Percentiles rank a stretch among this genome's conserved stretches.
Evolutionary conservation across 2,797 vertebrate genomes (phyloP).

Genomic region (Acanthis flammea): DNA sequence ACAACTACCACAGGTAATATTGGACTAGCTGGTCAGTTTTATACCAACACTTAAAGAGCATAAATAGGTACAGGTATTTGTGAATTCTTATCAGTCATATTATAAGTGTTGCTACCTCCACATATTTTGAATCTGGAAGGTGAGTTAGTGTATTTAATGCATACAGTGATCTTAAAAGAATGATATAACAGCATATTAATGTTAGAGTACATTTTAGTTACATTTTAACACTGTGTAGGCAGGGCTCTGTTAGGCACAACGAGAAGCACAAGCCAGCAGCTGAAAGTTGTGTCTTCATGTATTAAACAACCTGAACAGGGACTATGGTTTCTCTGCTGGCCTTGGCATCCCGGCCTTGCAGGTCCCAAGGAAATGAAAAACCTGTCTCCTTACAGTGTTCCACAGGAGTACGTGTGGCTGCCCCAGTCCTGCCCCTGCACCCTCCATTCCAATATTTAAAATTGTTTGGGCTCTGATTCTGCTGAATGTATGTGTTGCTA

Average conservation of each 20-base stretch:
- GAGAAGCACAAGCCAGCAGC: not conserved
- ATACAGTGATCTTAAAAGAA: not conserved
- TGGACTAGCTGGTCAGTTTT: not conserved
- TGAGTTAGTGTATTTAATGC: not conserved
- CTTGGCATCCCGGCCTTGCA: not conserved
- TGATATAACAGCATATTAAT: not conserved
- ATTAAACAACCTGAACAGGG: not conserved
- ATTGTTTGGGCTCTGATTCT: not conserved
- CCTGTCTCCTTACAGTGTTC: no score
- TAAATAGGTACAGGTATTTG: not conserved
- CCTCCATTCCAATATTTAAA: not conserved
- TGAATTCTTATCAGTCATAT: fast-evolving
- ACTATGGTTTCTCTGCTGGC: not conserved
- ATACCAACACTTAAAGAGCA: not conserved
- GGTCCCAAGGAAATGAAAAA: not conserved
- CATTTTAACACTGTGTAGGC: fast-evolving
- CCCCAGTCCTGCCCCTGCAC: fast-evolving
- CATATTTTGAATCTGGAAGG: not conserved
- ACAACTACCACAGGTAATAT: not conserved
- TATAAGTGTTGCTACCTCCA: not conserved
- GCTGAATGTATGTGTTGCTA: not conserved
- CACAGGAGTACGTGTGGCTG: fast-evolving
- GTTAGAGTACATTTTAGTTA: not conserved
- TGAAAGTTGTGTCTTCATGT: fast-evolving
- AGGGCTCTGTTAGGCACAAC: not conserved